Conservation (phyloP, 23 tunicate genomes). For the Oikopleura vanhoeffeni region DNA sequence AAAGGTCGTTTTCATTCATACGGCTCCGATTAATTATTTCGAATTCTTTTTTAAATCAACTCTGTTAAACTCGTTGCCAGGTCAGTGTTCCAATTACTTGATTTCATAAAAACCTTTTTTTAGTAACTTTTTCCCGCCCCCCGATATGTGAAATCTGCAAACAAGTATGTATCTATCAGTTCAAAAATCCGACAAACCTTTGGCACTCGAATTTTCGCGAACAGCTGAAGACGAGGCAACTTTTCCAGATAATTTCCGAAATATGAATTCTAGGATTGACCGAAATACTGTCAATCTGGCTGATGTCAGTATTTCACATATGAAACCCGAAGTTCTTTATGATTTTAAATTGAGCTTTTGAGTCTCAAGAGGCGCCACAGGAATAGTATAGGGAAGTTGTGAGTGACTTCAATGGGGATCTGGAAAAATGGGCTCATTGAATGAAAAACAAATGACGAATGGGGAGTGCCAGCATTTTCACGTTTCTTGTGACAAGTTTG, state of each 20-base stretch:
- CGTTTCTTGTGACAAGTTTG: not conserved
- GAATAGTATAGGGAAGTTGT: not conserved
- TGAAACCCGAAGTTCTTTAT: not conserved
- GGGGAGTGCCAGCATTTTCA: not conserved
- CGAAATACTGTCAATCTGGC: not conserved
- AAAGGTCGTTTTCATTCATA: too few species aligned
- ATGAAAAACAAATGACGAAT: not conserved
- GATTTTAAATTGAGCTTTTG: not conserved
- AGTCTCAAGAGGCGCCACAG: not conserved
- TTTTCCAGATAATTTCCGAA: not conserved
- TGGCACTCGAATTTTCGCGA: not conserved
- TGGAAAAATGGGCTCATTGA: not conserved
- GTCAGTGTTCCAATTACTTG: too few species aligned
- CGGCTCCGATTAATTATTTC: too few species aligned
- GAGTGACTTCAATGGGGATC: not conserved
- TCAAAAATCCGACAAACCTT: too few species aligned
- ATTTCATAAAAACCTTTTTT: too few species aligned
- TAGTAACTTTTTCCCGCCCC: too few species aligned
- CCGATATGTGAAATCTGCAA: conserved; percentile 1
- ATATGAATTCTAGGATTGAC: not conserved
- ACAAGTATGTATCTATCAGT: conserved; percentile 2
- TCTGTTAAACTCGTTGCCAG: too few species aligned
- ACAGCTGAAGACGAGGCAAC: not conserved
- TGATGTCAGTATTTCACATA: not conserved
- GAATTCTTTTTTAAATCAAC: too few species aligned